These are phyloP conservation scores for Suncus etruscus DNA, from an alignment of 2,113 vertebrate species.

Conservation along the genomic window DNA sequence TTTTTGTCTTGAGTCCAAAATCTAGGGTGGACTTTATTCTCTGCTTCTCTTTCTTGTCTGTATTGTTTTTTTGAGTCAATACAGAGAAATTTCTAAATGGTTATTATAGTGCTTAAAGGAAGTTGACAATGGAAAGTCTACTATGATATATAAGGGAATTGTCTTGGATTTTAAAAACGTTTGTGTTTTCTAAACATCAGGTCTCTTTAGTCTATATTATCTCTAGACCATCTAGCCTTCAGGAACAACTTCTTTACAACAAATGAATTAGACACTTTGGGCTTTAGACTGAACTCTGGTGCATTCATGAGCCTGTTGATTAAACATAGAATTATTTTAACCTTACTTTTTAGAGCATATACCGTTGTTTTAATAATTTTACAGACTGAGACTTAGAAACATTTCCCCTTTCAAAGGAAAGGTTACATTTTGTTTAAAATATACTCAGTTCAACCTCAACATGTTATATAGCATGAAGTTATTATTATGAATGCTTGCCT, in stretches of 20 bases:
- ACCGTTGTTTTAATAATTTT: background rate
- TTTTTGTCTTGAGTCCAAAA: constrained; percentile 1
- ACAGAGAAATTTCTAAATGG: background rate
- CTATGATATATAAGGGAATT: background rate
- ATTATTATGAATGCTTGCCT: background rate
- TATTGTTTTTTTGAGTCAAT: background rate
- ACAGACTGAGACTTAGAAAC: background rate
- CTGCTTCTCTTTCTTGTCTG: background rate
- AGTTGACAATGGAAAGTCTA: background rate
- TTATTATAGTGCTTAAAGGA: background rate
- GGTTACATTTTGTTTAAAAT: background rate
- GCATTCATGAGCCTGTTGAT: background rate
- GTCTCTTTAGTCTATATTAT: background rate
- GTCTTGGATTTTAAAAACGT: background rate
- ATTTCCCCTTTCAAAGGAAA: constrained; percentile 46
- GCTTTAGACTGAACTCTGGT: background rate
- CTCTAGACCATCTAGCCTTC: background rate
- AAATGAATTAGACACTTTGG: background rate
- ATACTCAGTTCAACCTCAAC: background rate
- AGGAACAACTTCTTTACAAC: background rate
- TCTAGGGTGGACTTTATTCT: background rate
- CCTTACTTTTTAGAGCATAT: background rate
- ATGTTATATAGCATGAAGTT: background rate
- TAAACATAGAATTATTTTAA: background rate
- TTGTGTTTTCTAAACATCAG: background rate